phyloP scores from a whole-genome alignment of 2,888 invertebrate species.

The Branchellion lobata region DNA sequence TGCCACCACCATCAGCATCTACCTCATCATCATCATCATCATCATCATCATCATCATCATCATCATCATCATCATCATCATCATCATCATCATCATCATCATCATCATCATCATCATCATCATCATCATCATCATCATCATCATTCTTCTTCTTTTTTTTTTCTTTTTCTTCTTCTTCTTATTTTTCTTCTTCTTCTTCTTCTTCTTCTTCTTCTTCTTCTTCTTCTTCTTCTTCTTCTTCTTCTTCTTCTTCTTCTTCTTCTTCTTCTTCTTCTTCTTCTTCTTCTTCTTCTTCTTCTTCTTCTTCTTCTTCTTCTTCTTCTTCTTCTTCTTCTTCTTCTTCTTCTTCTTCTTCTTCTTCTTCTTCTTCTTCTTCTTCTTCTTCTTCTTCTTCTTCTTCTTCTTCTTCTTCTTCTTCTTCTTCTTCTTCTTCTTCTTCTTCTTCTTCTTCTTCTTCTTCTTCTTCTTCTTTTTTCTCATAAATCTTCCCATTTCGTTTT shows the following conservation, averaged over 20 bases:
- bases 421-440: neutral
- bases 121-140: conserved; percentile 12
- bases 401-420: conserved; percentile 17
- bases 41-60: neutral
- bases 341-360: too few relatives aligned
- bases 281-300: neutral
- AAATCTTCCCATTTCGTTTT: too few relatives aligned
- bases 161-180: neutral
- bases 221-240: neutral
- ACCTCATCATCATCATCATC: neutral
- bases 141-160: neutral
- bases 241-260: neutral
- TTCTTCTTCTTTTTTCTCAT: too few relatives aligned
- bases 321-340: conserved; percentile 12
- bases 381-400: conserved; percentile 18
- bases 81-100: conserved; percentile 20
- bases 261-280: neutral
- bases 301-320: neutral
- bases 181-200: neutral
- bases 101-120: conserved; percentile 24
- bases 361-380: conserved; percentile 5
- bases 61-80: conserved; percentile 28
- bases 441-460: neutral
- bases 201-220: conserved; percentile 5
- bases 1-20: neutral